Percentiles rank a stretch among this genome's conserved stretches.
Evolutionary conservation across 1,140 invertebrate genomes (phyloP).

Genomic region (Sitophilus oryzae): DNA sequence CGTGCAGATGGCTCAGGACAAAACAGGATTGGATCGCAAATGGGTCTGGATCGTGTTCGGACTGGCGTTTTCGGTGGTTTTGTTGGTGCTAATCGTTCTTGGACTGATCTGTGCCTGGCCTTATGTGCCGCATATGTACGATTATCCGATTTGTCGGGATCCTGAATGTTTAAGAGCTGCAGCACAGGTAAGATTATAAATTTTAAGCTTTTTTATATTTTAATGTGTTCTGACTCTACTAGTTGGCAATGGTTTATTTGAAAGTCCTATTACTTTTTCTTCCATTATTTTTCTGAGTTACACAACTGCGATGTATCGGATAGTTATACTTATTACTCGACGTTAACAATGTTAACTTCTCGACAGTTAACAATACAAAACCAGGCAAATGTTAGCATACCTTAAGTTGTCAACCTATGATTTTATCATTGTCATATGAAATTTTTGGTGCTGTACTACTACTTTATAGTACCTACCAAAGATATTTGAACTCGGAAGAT

Average conservation of each 20-base stretch:
- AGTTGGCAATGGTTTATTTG: not conserved
- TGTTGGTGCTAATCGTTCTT: conserved; percentile 40
- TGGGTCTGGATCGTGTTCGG: conserved; percentile 33
- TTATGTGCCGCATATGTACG: conserved; percentile 29
- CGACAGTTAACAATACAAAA: no score
- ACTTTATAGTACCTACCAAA: no score
- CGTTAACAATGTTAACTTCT: no score
- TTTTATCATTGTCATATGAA: no score
- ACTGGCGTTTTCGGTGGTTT: conserved; percentile 33
- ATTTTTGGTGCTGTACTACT: no score
- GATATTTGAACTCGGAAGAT: no score
- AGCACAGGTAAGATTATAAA: conserved; percentile 34
- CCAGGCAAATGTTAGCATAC: no score
- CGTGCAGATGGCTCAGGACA: conserved; percentile 32
- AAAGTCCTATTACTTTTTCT: no score
- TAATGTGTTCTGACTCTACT: not conserved
- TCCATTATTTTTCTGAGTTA: no score
- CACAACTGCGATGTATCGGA: no score
- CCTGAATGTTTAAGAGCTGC: conserved; percentile 39
- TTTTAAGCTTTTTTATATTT: not conserved
- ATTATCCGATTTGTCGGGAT: conserved; percentile 36
- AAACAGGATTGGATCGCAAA: conserved; percentile 34
- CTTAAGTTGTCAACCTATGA: no score
- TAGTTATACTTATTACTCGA: no score
- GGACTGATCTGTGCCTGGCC: conserved; percentile 41